Evolutionary conservation across 2,888 invertebrate genomes (phyloP).

Genomic region (Octonoba sinensis): DNA sequence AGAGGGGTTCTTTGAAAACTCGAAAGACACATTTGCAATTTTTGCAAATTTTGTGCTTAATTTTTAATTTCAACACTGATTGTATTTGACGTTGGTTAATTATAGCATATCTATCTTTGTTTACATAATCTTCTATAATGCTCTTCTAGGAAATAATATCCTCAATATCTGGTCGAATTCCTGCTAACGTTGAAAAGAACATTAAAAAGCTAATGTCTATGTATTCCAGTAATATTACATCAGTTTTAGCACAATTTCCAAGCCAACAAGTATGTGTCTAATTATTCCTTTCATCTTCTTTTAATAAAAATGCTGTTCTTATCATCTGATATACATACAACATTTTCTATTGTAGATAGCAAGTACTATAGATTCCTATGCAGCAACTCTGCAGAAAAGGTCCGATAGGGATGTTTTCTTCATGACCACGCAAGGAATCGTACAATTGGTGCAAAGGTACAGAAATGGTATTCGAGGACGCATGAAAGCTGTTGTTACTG

Average conservation of each 20-base stretch:
- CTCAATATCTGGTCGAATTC: conserved; percentile 94
- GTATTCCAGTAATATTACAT: conserved; percentile 96
- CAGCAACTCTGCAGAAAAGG: conserved; percentile 89
- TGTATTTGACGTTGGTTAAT: no score
- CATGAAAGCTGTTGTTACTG: conserved; percentile 97
- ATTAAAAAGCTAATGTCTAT: conserved; percentile 92
- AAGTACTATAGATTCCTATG: conserved; percentile 80
- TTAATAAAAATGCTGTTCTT: not conserved
- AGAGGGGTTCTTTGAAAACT: no score
- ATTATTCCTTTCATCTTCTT: conserved; percentile 32
- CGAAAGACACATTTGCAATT: no score
- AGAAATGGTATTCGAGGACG: conserved; percentile 95
- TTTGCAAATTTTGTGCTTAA: no score
- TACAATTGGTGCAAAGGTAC: conserved; percentile 93
- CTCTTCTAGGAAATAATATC: conserved; percentile 85
- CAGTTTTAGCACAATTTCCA: conserved; percentile 96
- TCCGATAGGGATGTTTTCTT: conserved; percentile 96
- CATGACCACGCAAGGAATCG: conserved; percentile 93
- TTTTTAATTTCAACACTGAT: no score
- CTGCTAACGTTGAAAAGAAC: conserved; percentile 92
- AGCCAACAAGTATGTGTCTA: conserved; percentile 81
- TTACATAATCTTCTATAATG: conserved; percentile 6
- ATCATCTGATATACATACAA: not conserved
- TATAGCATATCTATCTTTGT: no score
- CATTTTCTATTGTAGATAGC: conserved; percentile 69